Base-by-base conservation (phyloP, 2,797 vertebrate species). In the Pagetopsis macropterus region DNA sequence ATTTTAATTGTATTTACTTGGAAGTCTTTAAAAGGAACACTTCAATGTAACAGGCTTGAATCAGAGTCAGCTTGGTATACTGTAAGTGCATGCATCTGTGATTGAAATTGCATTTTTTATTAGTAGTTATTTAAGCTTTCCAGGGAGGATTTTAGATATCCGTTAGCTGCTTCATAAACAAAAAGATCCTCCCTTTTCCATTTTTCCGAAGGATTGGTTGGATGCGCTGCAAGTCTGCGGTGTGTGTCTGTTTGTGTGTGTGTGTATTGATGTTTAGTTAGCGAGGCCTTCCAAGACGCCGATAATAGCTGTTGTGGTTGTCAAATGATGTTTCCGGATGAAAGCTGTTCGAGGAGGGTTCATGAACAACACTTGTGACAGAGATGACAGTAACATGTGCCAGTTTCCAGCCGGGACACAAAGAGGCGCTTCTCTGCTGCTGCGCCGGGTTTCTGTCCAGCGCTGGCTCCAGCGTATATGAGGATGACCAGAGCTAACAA, bases 321-420 rank as follows among this genome's bases (percentile, higher is more conserved):
- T 94, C 92, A 92, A 82, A 84, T 55, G 85, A 83, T 85, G 90
- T 92, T 93, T 92, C 87, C 86, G 87, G 82, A 79, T 88, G 86
- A 91, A 86, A 88, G 89, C 91, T 72, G 79, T 89, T 59, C 77
- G 84, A 84, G 70, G 78, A 81, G 78, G 70, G 76, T 64, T 80
- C 41, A 63, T 64, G 82, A 88, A 54, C 85, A 68, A 81, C 70
- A 23, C 81, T 82, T 80, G 84, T 82, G 87, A 82, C 80, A 85
- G 84, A 84, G 81, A 81, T 72, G 88, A 86, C 84, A 67, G 86
- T 64, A 71, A 72, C 67, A 70, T 64, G 76, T 80, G 86, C 89
- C 88, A 86, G 73, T 82, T 79, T 85, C 86, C 79, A 85, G 75
- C 83, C 27, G 75, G 77, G 82, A 87, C 83, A 94, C 93, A 94